Base-by-base conservation (phyloP, 2,888 invertebrate species). In the Cryptus viduatorius region DNA sequence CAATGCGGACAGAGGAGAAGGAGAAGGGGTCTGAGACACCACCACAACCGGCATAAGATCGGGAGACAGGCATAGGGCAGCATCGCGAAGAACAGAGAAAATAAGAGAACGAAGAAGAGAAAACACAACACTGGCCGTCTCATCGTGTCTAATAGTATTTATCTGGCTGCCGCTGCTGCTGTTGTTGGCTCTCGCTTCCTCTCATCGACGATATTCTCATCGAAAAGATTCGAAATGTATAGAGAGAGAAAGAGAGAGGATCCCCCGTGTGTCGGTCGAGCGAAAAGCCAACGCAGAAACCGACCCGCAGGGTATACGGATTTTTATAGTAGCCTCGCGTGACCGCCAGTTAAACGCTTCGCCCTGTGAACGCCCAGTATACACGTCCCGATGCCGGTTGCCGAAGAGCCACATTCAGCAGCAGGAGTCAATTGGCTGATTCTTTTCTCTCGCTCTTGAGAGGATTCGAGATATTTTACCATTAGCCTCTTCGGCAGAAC, bases 271-370 rank as follows among this genome's bases (percentile, higher is more conserved):
- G 72, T 29, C 31, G 53, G 75, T 48, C 65, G 37, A 64, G 10
- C 16, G 71, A 56, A 46, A 24, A 61, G 76, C 31, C 68, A 61
- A 56, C 75, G 71, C 65, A 67, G 61, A 65, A 84, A 84, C 73
- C 76, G 72, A 78, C 84, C 85, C 75, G 82, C 78, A 88, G 87
- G 82, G 42, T 61, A 19, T 42, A 37, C 84, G 86, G 89, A 90
- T 91, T 92, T 92, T 92, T 91, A 90, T 90, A 87, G 90, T 79
- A 79, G 88, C 90, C 89, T 92, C 89, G 92, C 92, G 92, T 92
- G 92, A 92, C 92, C 91, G 89, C 87, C 88, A 86, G 88, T 89
- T 92, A 92, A 92, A 92, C 89, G 91, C 88, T 91, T 88, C 88
- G 89, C 87, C 91, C 91, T 90, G 89, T 79, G 89, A 90, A 89